phyloP scores from a whole-genome alignment of 1,140 invertebrate species.

The Ridgeia piscesae region DNA sequence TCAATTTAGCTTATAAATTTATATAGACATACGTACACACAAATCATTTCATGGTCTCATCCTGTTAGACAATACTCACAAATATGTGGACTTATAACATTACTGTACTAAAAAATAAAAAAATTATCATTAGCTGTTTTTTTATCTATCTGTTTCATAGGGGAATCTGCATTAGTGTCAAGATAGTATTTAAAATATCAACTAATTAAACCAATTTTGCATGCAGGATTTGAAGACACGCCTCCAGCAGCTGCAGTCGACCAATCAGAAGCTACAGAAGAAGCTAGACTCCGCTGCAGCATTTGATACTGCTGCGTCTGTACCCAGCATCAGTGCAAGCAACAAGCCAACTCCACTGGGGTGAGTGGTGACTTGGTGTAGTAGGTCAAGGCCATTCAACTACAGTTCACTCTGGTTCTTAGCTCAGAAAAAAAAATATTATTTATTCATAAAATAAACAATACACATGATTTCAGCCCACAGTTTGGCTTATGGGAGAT shows the following conservation, averaged over 20 bases:
- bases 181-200: neutral
- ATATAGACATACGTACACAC: no score
- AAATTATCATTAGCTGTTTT: no score
- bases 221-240: slow-evolving; percentile 41
- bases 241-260: slow-evolving; percentile 36
- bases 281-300: slow-evolving; percentile 7
- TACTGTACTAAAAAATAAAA: no score
- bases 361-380: neutral
- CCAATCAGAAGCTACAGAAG: slow-evolving; percentile 17
- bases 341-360: neutral
- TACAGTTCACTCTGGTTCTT: neutral
- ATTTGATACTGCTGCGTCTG: neutral
- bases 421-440: neutral
- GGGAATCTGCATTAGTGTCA: no score
- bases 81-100: no score
- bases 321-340: neutral
- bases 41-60: no score
- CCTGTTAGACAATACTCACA: no score
- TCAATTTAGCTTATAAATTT: no score
- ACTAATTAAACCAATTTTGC: slow-evolving; percentile 7
- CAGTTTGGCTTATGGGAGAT: neutral
- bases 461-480: neutral
- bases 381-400: neutral
- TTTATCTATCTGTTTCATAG: no score
- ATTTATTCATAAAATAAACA: neutral